phyloP scores from a whole-genome alignment of 2,113 vertebrate species.

The Caretta caretta region DNA sequence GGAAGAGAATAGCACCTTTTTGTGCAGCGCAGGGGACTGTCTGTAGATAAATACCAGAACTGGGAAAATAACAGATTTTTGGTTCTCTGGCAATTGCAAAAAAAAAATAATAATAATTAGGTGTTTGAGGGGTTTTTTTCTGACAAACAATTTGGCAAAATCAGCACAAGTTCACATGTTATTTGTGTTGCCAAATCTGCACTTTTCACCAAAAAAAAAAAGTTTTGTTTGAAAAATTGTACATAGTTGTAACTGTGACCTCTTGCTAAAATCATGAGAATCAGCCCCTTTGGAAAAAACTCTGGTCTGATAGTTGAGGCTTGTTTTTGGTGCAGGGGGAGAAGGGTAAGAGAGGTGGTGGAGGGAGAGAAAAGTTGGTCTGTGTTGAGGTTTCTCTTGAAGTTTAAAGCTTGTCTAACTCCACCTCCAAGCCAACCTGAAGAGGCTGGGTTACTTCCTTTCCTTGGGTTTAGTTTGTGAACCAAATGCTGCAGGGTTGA shows the following conservation, averaged over 20 bases:
- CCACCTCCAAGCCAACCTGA: neutral
- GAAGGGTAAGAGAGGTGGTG: neutral
- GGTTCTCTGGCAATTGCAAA: neutral
- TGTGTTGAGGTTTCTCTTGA: neutral
- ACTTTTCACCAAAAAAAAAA: neutral
- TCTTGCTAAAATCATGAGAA: conserved; percentile 6
- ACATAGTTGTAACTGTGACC: neutral
- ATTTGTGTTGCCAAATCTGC: neutral
- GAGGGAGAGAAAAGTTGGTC: neutral
- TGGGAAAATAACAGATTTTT: neutral
- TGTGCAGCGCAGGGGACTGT: neutral
- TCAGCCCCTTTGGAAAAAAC: neutral
- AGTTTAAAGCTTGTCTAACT: neutral
- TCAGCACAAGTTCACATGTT: neutral
- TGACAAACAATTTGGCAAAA: neutral
- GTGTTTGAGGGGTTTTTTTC: neutral
- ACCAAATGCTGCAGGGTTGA: neutral
- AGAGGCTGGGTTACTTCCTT: neutral
- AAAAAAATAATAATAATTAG: neutral
- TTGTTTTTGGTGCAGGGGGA: neutral
- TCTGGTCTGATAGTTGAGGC: neutral
- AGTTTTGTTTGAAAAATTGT: neutral
- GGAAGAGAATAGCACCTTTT: conserved; percentile 16
- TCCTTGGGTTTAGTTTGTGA: neutral
- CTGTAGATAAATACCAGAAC: neutral